phyloP scores from a whole-genome alignment of 2,113 vertebrate species.

The Psettodes erumei region DNA sequence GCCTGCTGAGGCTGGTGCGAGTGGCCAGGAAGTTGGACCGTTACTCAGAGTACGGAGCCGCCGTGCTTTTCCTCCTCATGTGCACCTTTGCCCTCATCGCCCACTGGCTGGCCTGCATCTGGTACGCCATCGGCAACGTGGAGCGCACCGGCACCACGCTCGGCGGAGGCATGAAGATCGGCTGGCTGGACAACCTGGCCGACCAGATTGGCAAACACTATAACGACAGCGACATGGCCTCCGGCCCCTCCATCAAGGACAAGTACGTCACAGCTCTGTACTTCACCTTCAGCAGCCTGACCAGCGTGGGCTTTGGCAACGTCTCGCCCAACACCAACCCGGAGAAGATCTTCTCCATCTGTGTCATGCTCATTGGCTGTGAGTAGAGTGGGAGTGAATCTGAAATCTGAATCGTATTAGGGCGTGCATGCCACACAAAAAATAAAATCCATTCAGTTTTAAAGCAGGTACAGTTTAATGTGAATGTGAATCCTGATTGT shows the following conservation, averaged over 20 bases:
- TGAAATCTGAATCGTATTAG: neutral
- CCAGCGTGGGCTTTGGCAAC: conserved; percentile 97
- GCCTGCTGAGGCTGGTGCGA: conserved; percentile 91
- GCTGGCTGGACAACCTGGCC: conserved; percentile 96
- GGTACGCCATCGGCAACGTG: conserved; percentile 96
- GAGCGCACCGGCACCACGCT: conserved; percentile 90
- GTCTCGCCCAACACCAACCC: conserved; percentile 99
- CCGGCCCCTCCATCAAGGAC: conserved; percentile 95
- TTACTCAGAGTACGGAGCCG: conserved; percentile 93
- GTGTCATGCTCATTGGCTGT: conserved; percentile 99
- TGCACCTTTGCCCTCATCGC: conserved; percentile 95
- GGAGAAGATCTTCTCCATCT: conserved; percentile 99
- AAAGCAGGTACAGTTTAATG: neutral
- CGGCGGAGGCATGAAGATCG: conserved; percentile 87
- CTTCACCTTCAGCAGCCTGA: conserved; percentile 99
- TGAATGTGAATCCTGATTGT: neutral
- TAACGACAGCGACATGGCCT: conserved; percentile 88
- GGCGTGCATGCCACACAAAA: neutral
- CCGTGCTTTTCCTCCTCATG: conserved; percentile 95
- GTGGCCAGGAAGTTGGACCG: conserved; percentile 95
- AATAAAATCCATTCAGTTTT: neutral
- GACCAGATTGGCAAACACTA: conserved; percentile 96
- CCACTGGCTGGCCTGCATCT: conserved; percentile 96
- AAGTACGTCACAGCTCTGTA: conserved; percentile 98
- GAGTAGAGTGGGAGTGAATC: conserved; percentile 79